Evolutionary conservation across 1,140 invertebrate genomes (phyloP).

Genomic region (Hermetia illucens): DNA sequence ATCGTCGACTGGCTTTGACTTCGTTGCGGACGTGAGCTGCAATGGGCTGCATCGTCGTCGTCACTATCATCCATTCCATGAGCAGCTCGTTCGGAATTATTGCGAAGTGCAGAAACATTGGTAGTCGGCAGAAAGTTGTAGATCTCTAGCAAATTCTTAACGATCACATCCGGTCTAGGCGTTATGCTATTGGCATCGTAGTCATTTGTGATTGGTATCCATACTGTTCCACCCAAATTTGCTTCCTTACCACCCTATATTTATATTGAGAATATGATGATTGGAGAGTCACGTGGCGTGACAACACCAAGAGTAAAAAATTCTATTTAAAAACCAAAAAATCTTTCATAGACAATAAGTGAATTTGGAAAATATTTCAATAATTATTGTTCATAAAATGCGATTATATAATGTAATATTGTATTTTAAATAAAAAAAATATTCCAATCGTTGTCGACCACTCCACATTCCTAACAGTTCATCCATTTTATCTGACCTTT

Average conservation of each 20-base stretch:
- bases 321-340: no score
- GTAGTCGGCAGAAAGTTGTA: slow-evolving; percentile 24
- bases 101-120: not conserved
- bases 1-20: not conserved
- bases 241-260: slow-evolving; percentile 55
- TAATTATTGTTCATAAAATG: no score
- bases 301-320: no score
- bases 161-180: slow-evolving; percentile 18
- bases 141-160: slow-evolving; percentile 21
- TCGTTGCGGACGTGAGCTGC: slow-evolving; percentile 6
- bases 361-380: no score
- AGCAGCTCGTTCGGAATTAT: slow-evolving; percentile 1
- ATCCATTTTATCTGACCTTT: no score
- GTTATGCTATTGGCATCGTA: slow-evolving; percentile 17
- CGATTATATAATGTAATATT: no score
- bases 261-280: no score
- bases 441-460: no score
- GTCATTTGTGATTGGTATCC: slow-evolving; percentile 44
- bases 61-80: slow-evolving; percentile 1
- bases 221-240: slow-evolving; percentile 58
- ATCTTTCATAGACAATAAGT: no score
- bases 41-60: slow-evolving; percentile 18
- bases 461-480: no score
- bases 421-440: no score
- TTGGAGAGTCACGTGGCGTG: no score